Conservation (phyloP, 2,113 vertebrate genomes). For the Prunella fulvescens region DNA sequence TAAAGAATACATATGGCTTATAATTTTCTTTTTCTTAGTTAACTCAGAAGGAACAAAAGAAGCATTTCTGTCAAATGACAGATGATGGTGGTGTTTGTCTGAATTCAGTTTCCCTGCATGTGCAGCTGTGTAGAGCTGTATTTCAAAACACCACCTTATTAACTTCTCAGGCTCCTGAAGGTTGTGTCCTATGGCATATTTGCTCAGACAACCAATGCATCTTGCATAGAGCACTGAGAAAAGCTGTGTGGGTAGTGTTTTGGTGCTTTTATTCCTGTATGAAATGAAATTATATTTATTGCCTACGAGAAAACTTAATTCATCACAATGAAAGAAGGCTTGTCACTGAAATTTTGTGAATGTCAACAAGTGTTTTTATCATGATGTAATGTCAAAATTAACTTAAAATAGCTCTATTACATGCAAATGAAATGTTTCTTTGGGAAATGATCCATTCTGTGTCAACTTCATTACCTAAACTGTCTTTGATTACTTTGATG, state of each 20-base stretch:
- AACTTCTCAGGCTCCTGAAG: not conserved
- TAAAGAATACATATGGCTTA: not conserved
- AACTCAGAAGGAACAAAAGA: not conserved
- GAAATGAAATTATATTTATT: not conserved
- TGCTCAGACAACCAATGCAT: not conserved
- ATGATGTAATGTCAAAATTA: slow-evolving; percentile 23
- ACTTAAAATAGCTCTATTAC: slow-evolving; percentile 19
- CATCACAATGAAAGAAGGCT: not conserved
- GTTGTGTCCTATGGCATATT: not conserved
- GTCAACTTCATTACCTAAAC: slow-evolving; percentile 39
- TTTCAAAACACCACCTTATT: not conserved
- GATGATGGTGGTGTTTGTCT: not conserved
- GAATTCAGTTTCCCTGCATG: not conserved
- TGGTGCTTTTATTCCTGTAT: not conserved
- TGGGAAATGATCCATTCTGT: not conserved
- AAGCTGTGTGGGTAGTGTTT: not conserved
- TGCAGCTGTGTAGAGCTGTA: not conserved
- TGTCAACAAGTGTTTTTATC: slow-evolving; percentile 35
- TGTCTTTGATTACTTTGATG: slow-evolving; percentile 26
- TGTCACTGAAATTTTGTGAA: not conserved
- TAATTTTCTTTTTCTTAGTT: not conserved
- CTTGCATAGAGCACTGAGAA: not conserved
- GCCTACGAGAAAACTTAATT: not conserved
- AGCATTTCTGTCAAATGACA: not conserved
- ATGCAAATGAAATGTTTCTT: slow-evolving; percentile 28